These are phyloP conservation scores for Arnoldichthys spilopterus DNA, from an alignment of 2,797 vertebrate species.

Conservation along the genomic window DNA sequence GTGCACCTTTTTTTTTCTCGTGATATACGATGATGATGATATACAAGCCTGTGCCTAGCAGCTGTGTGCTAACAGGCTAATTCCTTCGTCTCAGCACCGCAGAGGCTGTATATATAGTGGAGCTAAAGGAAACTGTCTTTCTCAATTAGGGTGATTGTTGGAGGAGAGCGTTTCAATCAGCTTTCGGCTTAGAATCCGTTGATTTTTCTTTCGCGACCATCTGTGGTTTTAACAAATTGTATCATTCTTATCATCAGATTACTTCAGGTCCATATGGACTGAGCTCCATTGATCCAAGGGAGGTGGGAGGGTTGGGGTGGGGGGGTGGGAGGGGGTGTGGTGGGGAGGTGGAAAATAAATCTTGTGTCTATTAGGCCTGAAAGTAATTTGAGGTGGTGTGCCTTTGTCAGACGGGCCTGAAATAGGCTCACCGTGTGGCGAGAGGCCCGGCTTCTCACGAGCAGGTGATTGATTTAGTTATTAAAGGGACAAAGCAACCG, in stretches of 20 bases:
- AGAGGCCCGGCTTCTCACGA: slow-evolving; percentile 33
- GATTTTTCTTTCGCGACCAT: neutral
- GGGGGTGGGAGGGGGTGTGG: neutral
- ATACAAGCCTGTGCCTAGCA: too few relatives aligned
- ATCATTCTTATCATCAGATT: slow-evolving; percentile 30
- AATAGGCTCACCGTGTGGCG: slow-evolving; percentile 35
- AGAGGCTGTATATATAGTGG: too few relatives aligned
- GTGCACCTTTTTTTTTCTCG: too few relatives aligned
- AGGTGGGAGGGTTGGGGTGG: neutral
- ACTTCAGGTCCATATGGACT: slow-evolving; percentile 27
- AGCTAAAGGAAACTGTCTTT: neutral
- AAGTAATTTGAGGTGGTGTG: slow-evolving; percentile 47
- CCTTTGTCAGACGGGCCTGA: slow-evolving; percentile 43
- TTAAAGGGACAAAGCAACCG: slow-evolving; percentile 44
- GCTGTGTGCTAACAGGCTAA: too few relatives aligned
- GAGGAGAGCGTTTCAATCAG: neutral
- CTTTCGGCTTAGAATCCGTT: neutral
- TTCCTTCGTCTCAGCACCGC: too few relatives aligned
- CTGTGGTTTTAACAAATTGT: slow-evolving; percentile 11
- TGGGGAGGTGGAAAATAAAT: slow-evolving; percentile 23
- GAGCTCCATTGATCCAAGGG: slow-evolving; percentile 45
- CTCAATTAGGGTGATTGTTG: neutral
- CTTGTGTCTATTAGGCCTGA: slow-evolving; percentile 45
- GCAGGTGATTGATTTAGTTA: slow-evolving; percentile 55
- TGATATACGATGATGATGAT: too few relatives aligned